phyloP scores from a whole-genome alignment of 2,888 invertebrate species.

The Eupithecia exiguata region DNA sequence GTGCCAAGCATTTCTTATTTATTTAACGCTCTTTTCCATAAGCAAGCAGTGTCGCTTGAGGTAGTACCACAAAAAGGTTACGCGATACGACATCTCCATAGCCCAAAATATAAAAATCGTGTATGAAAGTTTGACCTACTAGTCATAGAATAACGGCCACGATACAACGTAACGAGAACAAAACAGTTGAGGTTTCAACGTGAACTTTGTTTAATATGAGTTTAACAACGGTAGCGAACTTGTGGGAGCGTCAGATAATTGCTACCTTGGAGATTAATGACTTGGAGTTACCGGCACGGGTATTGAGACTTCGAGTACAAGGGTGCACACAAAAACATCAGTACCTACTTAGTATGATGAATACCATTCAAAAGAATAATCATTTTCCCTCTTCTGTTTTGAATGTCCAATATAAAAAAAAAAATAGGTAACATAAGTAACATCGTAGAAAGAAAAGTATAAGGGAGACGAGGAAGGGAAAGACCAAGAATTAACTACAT shows the following conservation, averaged over 20 bases:
- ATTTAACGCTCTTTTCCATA: neutral
- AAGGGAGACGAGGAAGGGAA: too few species aligned
- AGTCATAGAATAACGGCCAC: slow-evolving; percentile 1
- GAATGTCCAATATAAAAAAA: too few species aligned
- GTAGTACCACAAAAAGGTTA: too few species aligned
- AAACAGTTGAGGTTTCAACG: slow-evolving; percentile 17
- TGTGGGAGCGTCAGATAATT: slow-evolving; percentile 16
- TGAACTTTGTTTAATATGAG: slow-evolving; percentile 21
- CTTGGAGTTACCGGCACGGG: slow-evolving; percentile 16
- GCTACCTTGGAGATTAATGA: slow-evolving; percentile 33
- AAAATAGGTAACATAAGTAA: too few species aligned
- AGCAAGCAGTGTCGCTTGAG: too few species aligned
- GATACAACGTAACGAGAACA: neutral
- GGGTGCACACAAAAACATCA: neutral
- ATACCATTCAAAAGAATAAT: too few species aligned
- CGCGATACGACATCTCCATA: too few species aligned
- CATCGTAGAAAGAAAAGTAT: too few species aligned
- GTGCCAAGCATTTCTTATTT: neutral
- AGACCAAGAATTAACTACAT: too few species aligned
- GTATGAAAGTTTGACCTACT: neutral
- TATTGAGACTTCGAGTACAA: neutral
- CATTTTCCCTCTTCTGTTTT: too few species aligned
- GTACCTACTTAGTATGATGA: too few species aligned
- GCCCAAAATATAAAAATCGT: neutral
- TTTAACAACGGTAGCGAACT: slow-evolving; percentile 10